Evolutionary conservation across 1,140 invertebrate genomes (phyloP), one percentile per base, ranked within the genome.

Genomic region (Trichogramma pretiosum): DNA sequence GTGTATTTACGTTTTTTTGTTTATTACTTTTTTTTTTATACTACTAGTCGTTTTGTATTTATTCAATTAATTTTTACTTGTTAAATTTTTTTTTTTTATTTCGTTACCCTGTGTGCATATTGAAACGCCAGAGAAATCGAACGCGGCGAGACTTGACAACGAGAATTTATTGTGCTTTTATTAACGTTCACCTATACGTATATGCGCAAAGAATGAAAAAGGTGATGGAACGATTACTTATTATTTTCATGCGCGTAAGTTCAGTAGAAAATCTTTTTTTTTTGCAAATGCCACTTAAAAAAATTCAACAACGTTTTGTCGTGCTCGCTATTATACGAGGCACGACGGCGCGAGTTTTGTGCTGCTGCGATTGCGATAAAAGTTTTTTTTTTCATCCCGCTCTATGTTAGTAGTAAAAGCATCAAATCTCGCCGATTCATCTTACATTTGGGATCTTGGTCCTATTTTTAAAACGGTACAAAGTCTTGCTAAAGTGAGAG

Each of bases 51-150:
- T n/a, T n/a, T n/a, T n/a, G n/a, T n/a, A n/a, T n/a, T n/a, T n/a
- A n/a, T n/a, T n/a, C n/a, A n/a, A n/a, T n/a, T n/a, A n/a, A n/a
- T n/a, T n/a, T n/a, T n/a, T n/a, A n/a, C n/a, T n/a, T n/a, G n/a
- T n/a, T n/a, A n/a, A 58, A 61, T 60, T 56, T 49, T 62, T 64
- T 62, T 53, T 58, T 38, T 50, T 56, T 56, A 53, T 62, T 67
- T 48, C 53, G 56, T 65, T 70, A 72, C 69, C 67, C 68, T 70
- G 69, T 69, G 61, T 68, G 56, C 53, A 56, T 50, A 39, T 44
- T 55, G 55, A 62, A 63, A 62, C 50, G 54, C 55, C 55, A 47
- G 52, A 54, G 50, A 55, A 50, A 55, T 53, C 56, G 57, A 54
- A 54, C 49, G 50, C n/a, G 46, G 38, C n/a, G 43, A 48, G 41